Base-by-base conservation (phyloP, 1,140 invertebrate species). In the Drosophila suzukii region DNA sequence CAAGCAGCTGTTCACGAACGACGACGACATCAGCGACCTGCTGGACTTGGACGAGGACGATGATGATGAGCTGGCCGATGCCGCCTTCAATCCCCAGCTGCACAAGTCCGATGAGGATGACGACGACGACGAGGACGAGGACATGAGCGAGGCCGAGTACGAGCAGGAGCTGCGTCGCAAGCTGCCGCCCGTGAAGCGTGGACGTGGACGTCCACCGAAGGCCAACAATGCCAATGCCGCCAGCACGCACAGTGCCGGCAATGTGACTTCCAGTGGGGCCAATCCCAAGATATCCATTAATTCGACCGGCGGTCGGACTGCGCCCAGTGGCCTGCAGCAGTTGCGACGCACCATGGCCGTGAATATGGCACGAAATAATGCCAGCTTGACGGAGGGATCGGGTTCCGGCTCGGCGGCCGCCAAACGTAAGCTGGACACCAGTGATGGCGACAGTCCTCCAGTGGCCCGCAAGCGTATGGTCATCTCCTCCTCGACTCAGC, bases 41-140 rank as follows among this genome's bases (percentile, higher is more conserved):
- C 34, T 76, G 17, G 73, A 76, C 6, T n/a, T 76, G 47, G 83
- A 81, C 10, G 78, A 86, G 51, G 66, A 66, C 62, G 61, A 78
- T 27, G 61, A 91, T 11, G 83, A 85, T n/a, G 81, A 86, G 34
- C 38, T 90, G 13, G 49, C 57, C 6, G 80, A 91, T 47, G 80
- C 43, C 1, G 84, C 84, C 39, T 89, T 81, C 39, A 84, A 90
- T 81, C 84, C 84, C 4, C 85, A 90, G 10, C 27, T 78, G 43
- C 84, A 89, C 65, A 90, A 89, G 47, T 90, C 75, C 38, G 86
- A 91, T 27, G 90, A 91, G 15, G 82, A 91, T 13, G 73, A 76
- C 20, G 81, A 85, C 36, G 75, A 83, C 13, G 75, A 77, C 7
- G 83, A 88, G 13, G 79, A 82, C 3, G 83, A 88, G 8, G 79